Conservation (phyloP, 2,113 vertebrate genomes). For the Leptobrachium ailaonicum region DNA sequence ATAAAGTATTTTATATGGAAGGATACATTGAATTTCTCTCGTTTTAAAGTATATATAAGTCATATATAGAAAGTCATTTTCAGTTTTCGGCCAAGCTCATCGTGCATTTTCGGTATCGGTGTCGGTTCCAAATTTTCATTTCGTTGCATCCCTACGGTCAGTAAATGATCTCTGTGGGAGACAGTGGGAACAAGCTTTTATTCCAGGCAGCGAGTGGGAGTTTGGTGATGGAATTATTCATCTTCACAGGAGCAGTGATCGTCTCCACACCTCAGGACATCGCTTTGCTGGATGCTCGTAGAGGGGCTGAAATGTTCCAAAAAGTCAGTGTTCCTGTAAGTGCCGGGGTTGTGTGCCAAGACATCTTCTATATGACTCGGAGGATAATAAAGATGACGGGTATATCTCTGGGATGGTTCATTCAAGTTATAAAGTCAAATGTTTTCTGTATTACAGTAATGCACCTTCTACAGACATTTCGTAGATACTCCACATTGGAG, state of each 20-base stretch:
- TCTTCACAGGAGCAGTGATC: constrained; percentile 85
- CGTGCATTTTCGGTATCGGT: no score
- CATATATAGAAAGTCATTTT: no score
- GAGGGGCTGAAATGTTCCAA: constrained; percentile 94
- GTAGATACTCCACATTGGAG: no score
- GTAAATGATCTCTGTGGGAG: neutral
- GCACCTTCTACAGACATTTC: no score
- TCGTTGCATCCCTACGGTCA: neutral
- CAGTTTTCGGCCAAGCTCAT: neutral
- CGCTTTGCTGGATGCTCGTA: constrained; percentile 85
- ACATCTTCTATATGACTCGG: neutral
- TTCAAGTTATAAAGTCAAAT: no score
- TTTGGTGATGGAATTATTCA: constrained; percentile 24
- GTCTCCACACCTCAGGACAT: constrained; percentile 95
- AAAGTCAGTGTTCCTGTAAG: constrained; percentile 94
- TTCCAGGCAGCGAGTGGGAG: constrained; percentile 35
- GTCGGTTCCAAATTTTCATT: no score
- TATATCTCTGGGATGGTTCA: no score
- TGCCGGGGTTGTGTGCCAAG: neutral
- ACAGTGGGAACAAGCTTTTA: constrained; percentile 13
- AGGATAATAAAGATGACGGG: no score
- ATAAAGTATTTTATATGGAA: no score
- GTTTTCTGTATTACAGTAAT: no score
- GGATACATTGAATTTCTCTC: no score
- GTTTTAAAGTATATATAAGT: no score